A percentile compares a stretch with the other conserved stretches of the same genome.
Evolutionary conservation across 92 coral and sea anemone species (phyloP).

Genomic region (Porites evermanni): DNA sequence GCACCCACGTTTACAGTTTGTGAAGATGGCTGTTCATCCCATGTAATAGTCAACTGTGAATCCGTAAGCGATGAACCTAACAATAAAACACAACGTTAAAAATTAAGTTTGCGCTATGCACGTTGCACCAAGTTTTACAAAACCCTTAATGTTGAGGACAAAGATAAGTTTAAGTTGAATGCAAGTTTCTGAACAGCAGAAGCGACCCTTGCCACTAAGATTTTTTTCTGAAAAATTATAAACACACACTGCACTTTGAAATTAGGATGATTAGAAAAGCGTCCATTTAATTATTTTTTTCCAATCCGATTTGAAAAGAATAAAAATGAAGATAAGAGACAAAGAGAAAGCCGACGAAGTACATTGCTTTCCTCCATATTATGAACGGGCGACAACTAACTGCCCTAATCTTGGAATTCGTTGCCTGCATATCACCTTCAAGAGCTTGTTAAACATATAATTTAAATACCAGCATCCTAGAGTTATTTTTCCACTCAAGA

Average conservation of each 20-base stretch:
- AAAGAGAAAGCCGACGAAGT: slow-evolving; percentile 34
- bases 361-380: slow-evolving; percentile 18
- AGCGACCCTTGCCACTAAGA: neutral
- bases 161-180: neutral
- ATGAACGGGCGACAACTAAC: slow-evolving; percentile 25
- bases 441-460: slow-evolving; percentile 10
- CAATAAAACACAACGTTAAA: neutral
- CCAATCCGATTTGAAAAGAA: slow-evolving; percentile 12
- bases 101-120: neutral
- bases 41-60: slow-evolving; percentile 54
- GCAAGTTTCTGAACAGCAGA: neutral
- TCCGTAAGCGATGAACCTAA: slow-evolving; percentile 69
- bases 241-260: neutral
- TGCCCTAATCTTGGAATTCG: slow-evolving; percentile 1
- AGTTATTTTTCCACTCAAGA: neutral
- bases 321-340: slow-evolving; percentile 23
- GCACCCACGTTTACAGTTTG: slow-evolving; percentile 56
- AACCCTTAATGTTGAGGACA: neutral
- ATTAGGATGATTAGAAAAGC: neutral
- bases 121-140: neutral
- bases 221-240: neutral
- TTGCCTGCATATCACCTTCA: neutral
- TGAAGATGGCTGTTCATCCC: slow-evolving; percentile 55
- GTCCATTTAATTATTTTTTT: slow-evolving; percentile 1
- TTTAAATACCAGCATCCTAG: neutral